Conservation (phyloP, 2,113 vertebrate genomes). For the Oxyruncus cristatus region DNA sequence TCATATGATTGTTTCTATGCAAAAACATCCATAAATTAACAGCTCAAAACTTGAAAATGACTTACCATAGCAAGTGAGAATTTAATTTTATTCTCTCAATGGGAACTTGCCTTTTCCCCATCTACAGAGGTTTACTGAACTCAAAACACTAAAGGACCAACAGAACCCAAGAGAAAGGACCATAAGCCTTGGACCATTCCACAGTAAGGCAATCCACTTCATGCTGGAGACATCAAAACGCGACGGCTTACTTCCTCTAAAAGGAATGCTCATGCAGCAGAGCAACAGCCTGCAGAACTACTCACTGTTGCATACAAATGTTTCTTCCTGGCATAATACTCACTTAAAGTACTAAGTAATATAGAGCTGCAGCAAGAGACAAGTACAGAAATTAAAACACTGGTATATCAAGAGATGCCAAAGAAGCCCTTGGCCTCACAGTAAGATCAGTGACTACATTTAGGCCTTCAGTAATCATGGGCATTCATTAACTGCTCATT, state of each 20-base stretch:
- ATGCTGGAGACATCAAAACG: background rate
- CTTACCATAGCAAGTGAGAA: background rate
- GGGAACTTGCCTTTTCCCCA: background rate
- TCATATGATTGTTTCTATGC: background rate
- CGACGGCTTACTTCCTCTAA: background rate
- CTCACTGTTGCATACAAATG: constrained; percentile 31
- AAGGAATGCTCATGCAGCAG: background rate
- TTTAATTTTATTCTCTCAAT: background rate
- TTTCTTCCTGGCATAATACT: background rate
- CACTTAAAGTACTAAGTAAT: background rate
- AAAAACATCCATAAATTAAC: background rate
- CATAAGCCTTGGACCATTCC: background rate
- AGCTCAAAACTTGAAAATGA: background rate
- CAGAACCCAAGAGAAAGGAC: background rate
- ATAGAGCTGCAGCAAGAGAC: background rate
- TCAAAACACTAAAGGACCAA: background rate
- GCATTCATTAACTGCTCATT: background rate
- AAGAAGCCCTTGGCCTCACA: background rate
- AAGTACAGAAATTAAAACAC: background rate
- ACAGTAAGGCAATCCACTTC: background rate
- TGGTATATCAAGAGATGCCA: background rate
- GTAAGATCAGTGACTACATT: background rate
- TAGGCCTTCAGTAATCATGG: background rate
- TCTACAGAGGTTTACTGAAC: background rate
- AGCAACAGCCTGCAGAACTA: constrained; percentile 25